phyloP scores from a whole-genome alignment of 2,888 invertebrate species.

The Belgica antarctica region DNA sequence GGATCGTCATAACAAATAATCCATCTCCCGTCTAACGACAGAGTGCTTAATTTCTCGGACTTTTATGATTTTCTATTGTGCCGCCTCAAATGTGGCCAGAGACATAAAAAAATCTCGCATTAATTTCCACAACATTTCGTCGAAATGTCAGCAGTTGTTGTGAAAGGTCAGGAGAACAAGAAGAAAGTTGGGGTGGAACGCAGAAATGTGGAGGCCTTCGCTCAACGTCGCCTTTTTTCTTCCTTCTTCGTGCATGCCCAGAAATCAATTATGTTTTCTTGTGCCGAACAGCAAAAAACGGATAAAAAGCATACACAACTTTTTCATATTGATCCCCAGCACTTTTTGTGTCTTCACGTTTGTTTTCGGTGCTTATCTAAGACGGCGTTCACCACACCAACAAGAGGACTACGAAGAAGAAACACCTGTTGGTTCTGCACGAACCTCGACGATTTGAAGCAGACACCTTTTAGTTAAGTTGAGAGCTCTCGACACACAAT shows the following conservation, averaged over 20 bases:
- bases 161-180: not conserved
- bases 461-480: no score
- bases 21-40: slow-evolving; percentile 1
- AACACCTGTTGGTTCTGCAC: not conserved
- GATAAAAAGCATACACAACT: not conserved
- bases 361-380: not conserved
- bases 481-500: slow-evolving; percentile 8
- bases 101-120: slow-evolving; percentile 13
- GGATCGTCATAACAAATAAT: slow-evolving; percentile 4
- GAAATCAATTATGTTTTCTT: slow-evolving; percentile 5
- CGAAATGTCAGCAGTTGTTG: slow-evolving; percentile 4
- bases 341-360: not conserved
- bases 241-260: not conserved
- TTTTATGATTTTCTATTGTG: slow-evolving; percentile 15
- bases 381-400: not conserved
- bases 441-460: no score
- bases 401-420: not conserved
- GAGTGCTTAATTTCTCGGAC: slow-evolving; percentile 3
- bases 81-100: not conserved
- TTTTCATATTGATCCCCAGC: not conserved
- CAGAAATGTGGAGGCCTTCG: not conserved
- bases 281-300: not conserved
- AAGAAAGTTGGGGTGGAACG: not conserved
- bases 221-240: not conserved
- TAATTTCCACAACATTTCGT: slow-evolving; percentile 30